Evolutionary conservation across 1,140 invertebrate genomes (phyloP), one percentile per base, ranked within the genome.

Genomic region (Ips typographus): DNA sequence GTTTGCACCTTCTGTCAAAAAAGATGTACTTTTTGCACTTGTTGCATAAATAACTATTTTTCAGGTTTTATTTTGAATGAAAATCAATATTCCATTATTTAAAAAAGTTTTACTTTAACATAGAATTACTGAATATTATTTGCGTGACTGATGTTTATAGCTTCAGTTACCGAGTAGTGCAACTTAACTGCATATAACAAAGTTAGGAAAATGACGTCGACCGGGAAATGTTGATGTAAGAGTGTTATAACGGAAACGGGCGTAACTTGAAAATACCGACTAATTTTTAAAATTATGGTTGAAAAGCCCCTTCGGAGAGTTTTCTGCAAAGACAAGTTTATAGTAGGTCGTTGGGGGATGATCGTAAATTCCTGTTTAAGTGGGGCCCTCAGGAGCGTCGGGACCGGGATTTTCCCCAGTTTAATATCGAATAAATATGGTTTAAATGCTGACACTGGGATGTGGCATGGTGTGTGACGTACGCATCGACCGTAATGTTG

Each of bases 201-300:
- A 49, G 44, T 49, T 49, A 49, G 22, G 44, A 49, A 49, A 22
- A 49, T 22, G 44, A 49, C 44, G 22, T 6, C 44, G 22, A 22
- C 22, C 22, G 22, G 44, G 6, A 3, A 49, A 8, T 8, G 22
- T 49, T 49, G 44, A 49, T 22, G 6, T 49, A 49, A 6, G 44
- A 49, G 44, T 6, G 44, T 49, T 49, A 49, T 49, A 49, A 49
- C 44, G 44, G 44, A 22, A 22, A 49, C 6, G 7, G 44, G 44
- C 44, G 7, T 49, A 49, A 49, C 44, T 49, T 49, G 44, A 49
- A 49, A 49, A 49, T 49, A 49, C 22, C 44, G 44, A 49, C 44
- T 49, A 49, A 8, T 49, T 49, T 49, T 49, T 49, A 22, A 22
- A 49, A 49, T 49, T 49, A 49, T 22, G 44, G 22, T 49, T 6